These are phyloP conservation scores for Sebastes flavidus DNA, from an alignment of 2,797 vertebrate species.

Conservation along the genomic window DNA sequence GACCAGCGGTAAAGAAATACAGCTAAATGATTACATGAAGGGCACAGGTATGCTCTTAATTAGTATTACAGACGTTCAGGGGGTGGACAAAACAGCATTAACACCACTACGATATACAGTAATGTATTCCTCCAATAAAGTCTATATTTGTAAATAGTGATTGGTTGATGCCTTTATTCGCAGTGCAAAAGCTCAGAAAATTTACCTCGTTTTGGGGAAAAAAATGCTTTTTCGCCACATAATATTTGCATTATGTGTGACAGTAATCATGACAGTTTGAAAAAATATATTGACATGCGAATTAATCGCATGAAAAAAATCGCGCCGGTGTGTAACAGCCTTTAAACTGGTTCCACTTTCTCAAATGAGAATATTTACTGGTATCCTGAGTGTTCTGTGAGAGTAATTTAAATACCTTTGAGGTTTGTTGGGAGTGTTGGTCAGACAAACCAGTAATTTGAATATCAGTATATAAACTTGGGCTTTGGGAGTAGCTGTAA, in stretches of 20 bases:
- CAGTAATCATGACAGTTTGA: too few species aligned
- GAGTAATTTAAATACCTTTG: neutral
- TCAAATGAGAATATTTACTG: neutral
- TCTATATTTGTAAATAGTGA: neutral
- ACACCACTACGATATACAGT: neutral
- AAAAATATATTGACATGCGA: too few species aligned
- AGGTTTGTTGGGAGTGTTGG: neutral
- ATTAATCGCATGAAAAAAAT: too few species aligned
- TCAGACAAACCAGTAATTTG: neutral
- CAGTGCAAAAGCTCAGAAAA: too few species aligned
- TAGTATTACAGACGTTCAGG: neutral
- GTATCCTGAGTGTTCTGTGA: neutral
- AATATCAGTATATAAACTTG: neutral
- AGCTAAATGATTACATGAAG: neutral
- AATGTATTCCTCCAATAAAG: neutral
- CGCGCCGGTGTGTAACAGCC: too few species aligned
- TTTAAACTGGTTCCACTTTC: neutral
- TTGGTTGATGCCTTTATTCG: too few species aligned
- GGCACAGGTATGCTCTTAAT: neutral
- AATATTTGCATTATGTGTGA: too few species aligned
- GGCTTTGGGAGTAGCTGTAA: neutral
- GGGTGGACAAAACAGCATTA: neutral
- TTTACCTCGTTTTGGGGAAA: rapidly evolving
- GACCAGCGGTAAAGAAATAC: neutral
- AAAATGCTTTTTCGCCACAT: too few species aligned